phyloP scores from a whole-genome alignment of 1,140 invertebrate genomes.

The Camponotus vicinus region DNA sequence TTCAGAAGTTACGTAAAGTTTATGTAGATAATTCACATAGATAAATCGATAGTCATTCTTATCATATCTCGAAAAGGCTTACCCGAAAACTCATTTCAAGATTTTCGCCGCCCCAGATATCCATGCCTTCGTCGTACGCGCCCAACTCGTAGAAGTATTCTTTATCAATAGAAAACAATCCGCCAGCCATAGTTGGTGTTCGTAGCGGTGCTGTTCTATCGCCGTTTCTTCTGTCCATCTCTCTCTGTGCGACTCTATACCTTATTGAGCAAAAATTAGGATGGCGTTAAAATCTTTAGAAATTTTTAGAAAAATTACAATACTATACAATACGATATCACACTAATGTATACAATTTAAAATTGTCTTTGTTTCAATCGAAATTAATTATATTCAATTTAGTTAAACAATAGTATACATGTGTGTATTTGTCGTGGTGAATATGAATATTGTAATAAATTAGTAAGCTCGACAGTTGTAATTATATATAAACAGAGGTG shows the following conservation, averaged over 20 bases:
- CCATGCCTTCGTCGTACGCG: slow-evolving; percentile 99
- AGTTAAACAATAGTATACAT: slow-evolving; percentile 24
- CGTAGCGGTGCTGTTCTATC: slow-evolving; percentile 96
- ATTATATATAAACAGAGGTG: background rate
- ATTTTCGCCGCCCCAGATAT: slow-evolving; percentile 99
- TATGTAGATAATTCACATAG: background rate
- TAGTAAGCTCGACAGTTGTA: background rate
- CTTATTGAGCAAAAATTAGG: slow-evolving; percentile 84
- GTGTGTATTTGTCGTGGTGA: background rate
- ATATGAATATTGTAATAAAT: slow-evolving; percentile 33
- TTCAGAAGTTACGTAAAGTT: background rate
- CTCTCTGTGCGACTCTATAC: slow-evolving; percentile 98
- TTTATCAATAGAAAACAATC: slow-evolving; percentile 98
- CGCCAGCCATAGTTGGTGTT: slow-evolving; percentile 99
- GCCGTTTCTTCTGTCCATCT: slow-evolving; percentile 95
- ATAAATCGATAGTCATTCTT: background rate
- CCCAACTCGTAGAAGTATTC: slow-evolving; percentile 99
- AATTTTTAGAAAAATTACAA: slow-evolving; percentile 13
- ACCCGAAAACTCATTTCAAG: slow-evolving; percentile 99
- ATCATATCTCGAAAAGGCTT: slow-evolving; percentile 82
- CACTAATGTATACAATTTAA: background rate
- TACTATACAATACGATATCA: background rate
- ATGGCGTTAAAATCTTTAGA: slow-evolving; percentile 23
- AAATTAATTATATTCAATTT: slow-evolving; percentile 31
- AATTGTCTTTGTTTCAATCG: slow-evolving; percentile 9